These are phyloP conservation scores for Dolichopus griseipennis DNA, from an alignment of 2,888 invertebrate genomes.

Conservation along the genomic window DNA sequence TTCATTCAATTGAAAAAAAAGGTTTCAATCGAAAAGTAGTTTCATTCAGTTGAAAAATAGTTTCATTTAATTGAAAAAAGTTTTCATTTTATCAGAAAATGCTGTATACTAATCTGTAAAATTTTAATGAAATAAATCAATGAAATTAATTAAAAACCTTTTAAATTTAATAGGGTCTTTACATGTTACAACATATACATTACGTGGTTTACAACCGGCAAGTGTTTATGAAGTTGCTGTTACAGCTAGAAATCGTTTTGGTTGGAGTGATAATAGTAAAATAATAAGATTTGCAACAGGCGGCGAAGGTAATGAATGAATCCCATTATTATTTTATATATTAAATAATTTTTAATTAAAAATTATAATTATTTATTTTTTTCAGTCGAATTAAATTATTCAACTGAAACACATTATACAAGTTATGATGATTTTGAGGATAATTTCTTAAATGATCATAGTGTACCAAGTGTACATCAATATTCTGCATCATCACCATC, in stretches of 20 bases:
- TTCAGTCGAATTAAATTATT: constrained; percentile 39
- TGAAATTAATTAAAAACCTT: too few relatives aligned
- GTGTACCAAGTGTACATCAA: constrained; percentile 29
- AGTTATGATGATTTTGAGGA: constrained; percentile 27
- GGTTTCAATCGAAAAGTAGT: too few relatives aligned
- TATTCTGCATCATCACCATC: constrained; percentile 12
- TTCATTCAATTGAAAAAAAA: too few relatives aligned
- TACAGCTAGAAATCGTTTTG: constrained; percentile 71
- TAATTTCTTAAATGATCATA: constrained; percentile 29
- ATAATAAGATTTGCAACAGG: constrained; percentile 63
- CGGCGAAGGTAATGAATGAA: constrained; percentile 54
- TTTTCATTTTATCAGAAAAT: too few relatives aligned
- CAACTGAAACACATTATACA: constrained; percentile 37
- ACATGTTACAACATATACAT: constrained; percentile 65
- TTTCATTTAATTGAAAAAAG: too few relatives aligned
- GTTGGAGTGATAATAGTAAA: constrained; percentile 74
- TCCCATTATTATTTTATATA: constrained; percentile 4
- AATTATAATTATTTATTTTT: constrained; percentile 12
- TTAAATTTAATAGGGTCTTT: constrained; percentile 51
- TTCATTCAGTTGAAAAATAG: too few relatives aligned
- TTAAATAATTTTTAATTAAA: constrained; percentile 8
- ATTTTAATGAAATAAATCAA: too few relatives aligned
- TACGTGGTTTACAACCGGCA: constrained; percentile 62
- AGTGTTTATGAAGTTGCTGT: constrained; percentile 70
- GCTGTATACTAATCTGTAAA: too few relatives aligned